phyloP scores from a whole-genome alignment of 2,888 invertebrate species.

The Axea sp. region DNA sequence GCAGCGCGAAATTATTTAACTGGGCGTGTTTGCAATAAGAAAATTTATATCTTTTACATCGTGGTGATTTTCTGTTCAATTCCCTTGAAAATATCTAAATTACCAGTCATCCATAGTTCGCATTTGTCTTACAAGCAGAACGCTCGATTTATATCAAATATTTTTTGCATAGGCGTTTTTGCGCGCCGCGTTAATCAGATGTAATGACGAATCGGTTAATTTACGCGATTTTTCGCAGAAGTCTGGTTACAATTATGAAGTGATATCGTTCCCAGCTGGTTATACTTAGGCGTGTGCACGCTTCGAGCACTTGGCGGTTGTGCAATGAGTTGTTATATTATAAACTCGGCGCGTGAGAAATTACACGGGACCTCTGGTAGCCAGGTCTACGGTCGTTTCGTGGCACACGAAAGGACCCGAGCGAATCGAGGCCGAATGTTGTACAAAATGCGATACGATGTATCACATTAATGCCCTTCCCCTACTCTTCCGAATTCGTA shows the following conservation, averaged over 20 bases:
- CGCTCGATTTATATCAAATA: slow-evolving; percentile 7
- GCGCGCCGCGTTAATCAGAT: slow-evolving; percentile 7
- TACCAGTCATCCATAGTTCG: slow-evolving; percentile 2
- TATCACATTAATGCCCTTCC: slow-evolving; percentile 1
- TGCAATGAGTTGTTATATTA: slow-evolving; percentile 47
- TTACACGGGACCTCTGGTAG: slow-evolving; percentile 45
- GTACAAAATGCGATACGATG: slow-evolving; percentile 14
- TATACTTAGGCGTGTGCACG: slow-evolving; percentile 39
- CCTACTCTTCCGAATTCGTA: no score
- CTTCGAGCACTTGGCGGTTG: slow-evolving; percentile 22
- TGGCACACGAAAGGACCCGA: slow-evolving; percentile 42
- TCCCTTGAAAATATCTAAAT: slow-evolving; percentile 19
- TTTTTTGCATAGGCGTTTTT: no score
- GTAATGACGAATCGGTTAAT: slow-evolving; percentile 44
- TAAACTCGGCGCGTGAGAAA: slow-evolving; percentile 52
- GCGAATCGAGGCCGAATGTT: slow-evolving; percentile 27
- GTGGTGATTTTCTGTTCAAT: not conserved
- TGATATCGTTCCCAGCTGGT: slow-evolving; percentile 40
- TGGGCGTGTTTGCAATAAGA: slow-evolving; percentile 1
- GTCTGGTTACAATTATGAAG: slow-evolving; percentile 32
- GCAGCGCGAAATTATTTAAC: slow-evolving; percentile 4
- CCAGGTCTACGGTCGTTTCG: slow-evolving; percentile 44
- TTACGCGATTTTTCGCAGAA: slow-evolving; percentile 23
- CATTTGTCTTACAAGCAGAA: slow-evolving; percentile 7
- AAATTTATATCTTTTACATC: not conserved